Percentiles rank a stretch among this genome's conserved stretches.
These are phyloP conservation scores for Cossypha dichroa DNA, from an alignment of 2,797 vertebrate species.

Conservation along the genomic window DNA sequence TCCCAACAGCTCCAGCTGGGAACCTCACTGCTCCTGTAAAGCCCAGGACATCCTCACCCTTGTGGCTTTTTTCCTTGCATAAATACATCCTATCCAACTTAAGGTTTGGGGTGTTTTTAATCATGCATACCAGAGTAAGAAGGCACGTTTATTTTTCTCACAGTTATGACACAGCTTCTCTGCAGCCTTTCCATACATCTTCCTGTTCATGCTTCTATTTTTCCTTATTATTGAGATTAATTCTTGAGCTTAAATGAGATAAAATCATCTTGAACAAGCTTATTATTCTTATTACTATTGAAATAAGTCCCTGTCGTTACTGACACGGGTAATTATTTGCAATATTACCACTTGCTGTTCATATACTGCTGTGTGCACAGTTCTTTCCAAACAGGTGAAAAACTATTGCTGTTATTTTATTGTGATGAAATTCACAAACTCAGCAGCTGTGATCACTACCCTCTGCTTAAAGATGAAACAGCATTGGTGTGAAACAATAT, in stretches of 20 bases:
- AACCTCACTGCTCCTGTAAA: background rate
- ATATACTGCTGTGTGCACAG: background rate
- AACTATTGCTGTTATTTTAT: background rate
- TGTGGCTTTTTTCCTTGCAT: background rate
- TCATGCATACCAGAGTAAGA: background rate
- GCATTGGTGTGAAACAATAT: background rate
- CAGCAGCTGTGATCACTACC: background rate
- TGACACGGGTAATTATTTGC: background rate
- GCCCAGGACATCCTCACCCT: background rate
- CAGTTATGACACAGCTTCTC: background rate
- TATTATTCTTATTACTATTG: background rate
- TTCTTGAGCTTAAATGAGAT: background rate
- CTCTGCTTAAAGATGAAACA: background rate
- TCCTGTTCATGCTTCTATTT: background rate
- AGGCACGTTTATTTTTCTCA: fast-evolving
- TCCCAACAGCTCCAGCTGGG: fast-evolving
- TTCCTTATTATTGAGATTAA: background rate
- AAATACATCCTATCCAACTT: background rate
- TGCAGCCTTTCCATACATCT: background rate
- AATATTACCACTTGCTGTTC: background rate
- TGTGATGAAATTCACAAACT: background rate
- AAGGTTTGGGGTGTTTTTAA: background rate
- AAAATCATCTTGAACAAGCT: background rate
- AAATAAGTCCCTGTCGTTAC: background rate
- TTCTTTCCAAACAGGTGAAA: background rate